phyloP scores from a whole-genome alignment of 2,888 invertebrate species.

The Drosophila testacea region DNA sequence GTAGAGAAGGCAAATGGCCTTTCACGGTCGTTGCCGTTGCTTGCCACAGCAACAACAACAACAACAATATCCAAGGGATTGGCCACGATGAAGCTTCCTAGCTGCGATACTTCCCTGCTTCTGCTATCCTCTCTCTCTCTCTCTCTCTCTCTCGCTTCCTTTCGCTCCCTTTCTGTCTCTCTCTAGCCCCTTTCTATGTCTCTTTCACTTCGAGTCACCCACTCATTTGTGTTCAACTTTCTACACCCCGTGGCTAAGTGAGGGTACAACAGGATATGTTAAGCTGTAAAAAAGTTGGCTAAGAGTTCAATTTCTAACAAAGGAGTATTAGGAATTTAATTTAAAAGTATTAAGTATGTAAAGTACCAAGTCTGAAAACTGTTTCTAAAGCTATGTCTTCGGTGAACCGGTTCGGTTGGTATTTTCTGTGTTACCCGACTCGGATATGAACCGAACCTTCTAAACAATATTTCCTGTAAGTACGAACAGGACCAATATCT shows the following conservation, averaged over 20 bases:
- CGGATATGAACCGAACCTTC: no score
- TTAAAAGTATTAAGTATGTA: not conserved
- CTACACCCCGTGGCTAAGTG: slow-evolving; percentile 36
- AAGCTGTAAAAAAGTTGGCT: not conserved
- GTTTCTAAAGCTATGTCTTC: no score
- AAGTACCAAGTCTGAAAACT: no score
- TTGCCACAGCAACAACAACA: slow-evolving; percentile 20
- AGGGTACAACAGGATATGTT: slow-evolving; percentile 17
- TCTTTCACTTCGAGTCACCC: slow-evolving; percentile 37
- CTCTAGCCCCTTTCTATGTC: slow-evolving; percentile 7
- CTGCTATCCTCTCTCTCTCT: slow-evolving; percentile 5
- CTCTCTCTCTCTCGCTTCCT: slow-evolving; percentile 8
- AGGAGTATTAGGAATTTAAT: not conserved
- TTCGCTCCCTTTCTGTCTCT: not conserved
- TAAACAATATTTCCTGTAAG: no score
- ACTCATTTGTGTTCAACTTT: slow-evolving; percentile 65
- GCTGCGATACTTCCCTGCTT: slow-evolving; percentile 23
- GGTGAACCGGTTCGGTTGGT: no score
- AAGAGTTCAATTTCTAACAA: not conserved
- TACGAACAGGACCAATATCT: no score
- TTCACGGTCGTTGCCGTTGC: slow-evolving; percentile 78
- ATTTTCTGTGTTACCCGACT: no score
- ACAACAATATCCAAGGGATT: slow-evolving; percentile 33
- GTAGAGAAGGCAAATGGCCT: slow-evolving; percentile 77
- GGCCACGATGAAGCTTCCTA: slow-evolving; percentile 27